Evolutionary conservation across 2,888 invertebrate genomes (phyloP).

Genomic region (Clanis bilineata): DNA sequence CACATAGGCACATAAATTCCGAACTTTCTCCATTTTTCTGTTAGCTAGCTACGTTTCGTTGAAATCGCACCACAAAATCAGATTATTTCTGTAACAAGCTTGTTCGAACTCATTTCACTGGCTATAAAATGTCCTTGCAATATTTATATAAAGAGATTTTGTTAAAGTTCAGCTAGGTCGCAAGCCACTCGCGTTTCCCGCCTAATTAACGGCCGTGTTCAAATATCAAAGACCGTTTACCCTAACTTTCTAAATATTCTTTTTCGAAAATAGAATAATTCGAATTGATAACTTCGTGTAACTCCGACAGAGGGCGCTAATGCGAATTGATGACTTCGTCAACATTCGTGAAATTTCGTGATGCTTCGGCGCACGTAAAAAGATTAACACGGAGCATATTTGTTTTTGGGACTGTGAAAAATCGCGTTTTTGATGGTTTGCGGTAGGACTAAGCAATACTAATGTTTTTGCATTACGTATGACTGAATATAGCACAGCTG

Average conservation of each 20-base stretch:
- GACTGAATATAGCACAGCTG: slow-evolving; percentile 68
- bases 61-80: neutral
- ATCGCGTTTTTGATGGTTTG: slow-evolving; percentile 72
- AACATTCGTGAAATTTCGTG: slow-evolving; percentile 30
- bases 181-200: slow-evolving; percentile 11
- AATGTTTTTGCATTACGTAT: slow-evolving; percentile 72
- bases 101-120: slow-evolving; percentile 41
- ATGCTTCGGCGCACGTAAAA: slow-evolving; percentile 48
- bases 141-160: slow-evolving; percentile 19
- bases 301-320: slow-evolving; percentile 39
- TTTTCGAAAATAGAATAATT: slow-evolving; percentile 67
- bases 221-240: slow-evolving; percentile 57
- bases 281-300: slow-evolving; percentile 60
- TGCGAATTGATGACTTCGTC: slow-evolving; percentile 67
- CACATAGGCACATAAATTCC: neutral
- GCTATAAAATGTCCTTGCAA: slow-evolving; percentile 23
- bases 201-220: slow-evolving; percentile 46
- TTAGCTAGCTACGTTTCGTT: too few species aligned
- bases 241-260: slow-evolving; percentile 32
- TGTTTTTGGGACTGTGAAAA: slow-evolving; percentile 76
- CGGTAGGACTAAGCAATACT: slow-evolving; percentile 72
- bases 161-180: slow-evolving; percentile 9
- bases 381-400: slow-evolving; percentile 65
- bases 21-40: neutral
- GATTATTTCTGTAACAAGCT: neutral